Base-by-base conservation (phyloP, 2,797 vertebrate genomes). In the Denticeps clupeoides region DNA sequence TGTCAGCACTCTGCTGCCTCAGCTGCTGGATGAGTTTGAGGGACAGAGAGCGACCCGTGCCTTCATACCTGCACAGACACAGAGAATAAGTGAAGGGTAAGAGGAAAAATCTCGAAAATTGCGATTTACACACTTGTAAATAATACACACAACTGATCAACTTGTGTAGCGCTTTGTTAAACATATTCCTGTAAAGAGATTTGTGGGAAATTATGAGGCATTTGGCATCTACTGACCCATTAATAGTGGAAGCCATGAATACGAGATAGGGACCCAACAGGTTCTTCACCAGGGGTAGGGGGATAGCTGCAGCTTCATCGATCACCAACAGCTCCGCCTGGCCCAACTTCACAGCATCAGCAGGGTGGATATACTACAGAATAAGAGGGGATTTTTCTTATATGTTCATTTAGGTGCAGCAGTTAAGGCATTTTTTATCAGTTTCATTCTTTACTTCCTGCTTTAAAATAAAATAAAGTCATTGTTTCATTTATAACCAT, bases 211-310 rank as follows among this genome's bases (percentile, higher is more conserved):
- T 4, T 24, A 23, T 24, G 8, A 7, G 24, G 4, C 24, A 22
- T 23, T 3, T 23, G 22, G 6, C 3, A 26, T 5, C 28, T 26
- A 73, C 87, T 73, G 53, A 95, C 94, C 95, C 95, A 0, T 97
- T 99, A 74, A 98, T 92, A 21, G 94, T 98, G 41, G 95, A 99
- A 24, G 95, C 88, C 95, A 99, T 94, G 71, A 98, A 99, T 27
- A 97, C 90, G 26, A 99, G 87, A 47, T 96, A 97, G 2, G 94
- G 91, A 2, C 94, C 95, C 2, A 98, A 81, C 2, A 98, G 81
- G 13, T 75, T 91, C 72, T 95, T 97, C 40, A 99, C 94, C 49
- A 99, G 75, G 3, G 91, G 94, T 0, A 99, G 82, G 2, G 95
- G 94, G 47, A 99, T 95, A 58, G 95, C 95, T 0, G 95, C 95